Conservation (phyloP, 1,140 invertebrate genomes). For the Micrasema longulum region DNA sequence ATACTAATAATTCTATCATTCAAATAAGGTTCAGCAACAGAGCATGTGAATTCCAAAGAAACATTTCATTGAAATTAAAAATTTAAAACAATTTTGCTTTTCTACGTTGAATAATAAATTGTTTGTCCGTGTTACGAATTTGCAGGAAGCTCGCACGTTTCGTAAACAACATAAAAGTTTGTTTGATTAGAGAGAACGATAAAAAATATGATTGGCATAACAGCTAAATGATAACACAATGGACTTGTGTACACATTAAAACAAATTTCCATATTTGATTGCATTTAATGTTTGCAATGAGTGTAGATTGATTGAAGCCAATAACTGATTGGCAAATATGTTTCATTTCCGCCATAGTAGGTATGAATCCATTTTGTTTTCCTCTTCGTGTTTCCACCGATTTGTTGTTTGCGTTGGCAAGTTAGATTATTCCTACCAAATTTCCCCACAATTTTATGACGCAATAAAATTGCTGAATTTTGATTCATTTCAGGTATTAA, state of each 20-base stretch:
- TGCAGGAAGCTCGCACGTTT: neutral
- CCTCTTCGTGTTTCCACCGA: conserved; percentile 5
- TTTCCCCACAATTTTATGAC: conserved; percentile 18
- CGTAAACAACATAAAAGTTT: neutral
- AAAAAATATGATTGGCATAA: neutral
- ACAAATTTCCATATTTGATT: conserved; percentile 47
- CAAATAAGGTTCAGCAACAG: too few species aligned
- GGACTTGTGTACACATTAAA: conserved; percentile 13
- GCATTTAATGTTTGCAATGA: conserved; percentile 21
- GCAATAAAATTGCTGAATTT: conserved; percentile 8
- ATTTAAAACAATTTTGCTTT: too few species aligned
- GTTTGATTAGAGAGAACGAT: conserved; percentile 5
- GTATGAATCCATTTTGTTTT: conserved; percentile 27
- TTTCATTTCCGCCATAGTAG: conserved; percentile 22
- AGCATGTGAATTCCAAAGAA: too few species aligned
- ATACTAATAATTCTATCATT: too few species aligned
- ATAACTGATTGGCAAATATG: conserved; percentile 41
- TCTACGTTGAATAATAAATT: too few species aligned
- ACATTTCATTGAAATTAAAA: too few species aligned
- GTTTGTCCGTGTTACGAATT: too few species aligned
- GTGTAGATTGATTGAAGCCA: conserved; percentile 29
- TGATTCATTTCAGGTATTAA: conserved; percentile 12
- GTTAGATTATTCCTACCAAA: conserved; percentile 3
- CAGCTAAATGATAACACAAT: conserved; percentile 5
- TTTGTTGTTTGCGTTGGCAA: conserved; percentile 16